Evolutionary conservation across 35 echinoderm and acorn worm genomes (phyloP).

Genomic region (Patiria miniata): DNA sequence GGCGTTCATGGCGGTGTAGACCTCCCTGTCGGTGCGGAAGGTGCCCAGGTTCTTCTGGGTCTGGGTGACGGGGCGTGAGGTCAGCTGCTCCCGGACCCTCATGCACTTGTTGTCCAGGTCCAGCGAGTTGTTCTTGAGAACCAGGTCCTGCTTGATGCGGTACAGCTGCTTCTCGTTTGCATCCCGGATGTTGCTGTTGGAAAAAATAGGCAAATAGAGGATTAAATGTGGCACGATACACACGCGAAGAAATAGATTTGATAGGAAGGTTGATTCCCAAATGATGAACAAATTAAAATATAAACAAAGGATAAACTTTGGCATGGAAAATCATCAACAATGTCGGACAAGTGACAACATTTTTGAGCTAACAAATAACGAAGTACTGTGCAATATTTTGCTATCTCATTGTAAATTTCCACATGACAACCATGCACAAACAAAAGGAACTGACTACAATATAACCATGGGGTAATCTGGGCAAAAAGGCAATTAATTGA

Average conservation of each 20-base stretch:
- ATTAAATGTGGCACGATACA: no score
- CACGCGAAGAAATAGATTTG: neutral
- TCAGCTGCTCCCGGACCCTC: constrained; percentile 70
- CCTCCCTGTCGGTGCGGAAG: constrained; percentile 86
- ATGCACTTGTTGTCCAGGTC: constrained; percentile 98
- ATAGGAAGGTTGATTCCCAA: neutral
- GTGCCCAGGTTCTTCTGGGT: constrained; percentile 90
- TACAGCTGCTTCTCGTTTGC: constrained; percentile 92
- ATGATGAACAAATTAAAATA: neutral
- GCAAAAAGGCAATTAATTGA: no score
- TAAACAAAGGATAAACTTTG: no score
- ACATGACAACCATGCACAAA: no score
- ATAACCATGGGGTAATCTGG: no score
- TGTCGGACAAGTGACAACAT: no score
- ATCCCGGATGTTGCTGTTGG: constrained; percentile 86
- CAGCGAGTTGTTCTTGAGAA: constrained; percentile 94
- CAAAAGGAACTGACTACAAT: no score
- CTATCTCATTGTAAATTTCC: no score
- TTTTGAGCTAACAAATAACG: no score
- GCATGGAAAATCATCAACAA: no score
- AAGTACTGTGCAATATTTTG: no score
- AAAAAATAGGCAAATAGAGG: neutral
- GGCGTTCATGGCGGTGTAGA: constrained; percentile 71
- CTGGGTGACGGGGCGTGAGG: constrained; percentile 63
- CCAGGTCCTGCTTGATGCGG: constrained; percentile 92